These are phyloP conservation scores for Oncorhynchus gorbuscha DNA, from an alignment of 2,113 vertebrate species.

Conservation along the genomic window DNA sequence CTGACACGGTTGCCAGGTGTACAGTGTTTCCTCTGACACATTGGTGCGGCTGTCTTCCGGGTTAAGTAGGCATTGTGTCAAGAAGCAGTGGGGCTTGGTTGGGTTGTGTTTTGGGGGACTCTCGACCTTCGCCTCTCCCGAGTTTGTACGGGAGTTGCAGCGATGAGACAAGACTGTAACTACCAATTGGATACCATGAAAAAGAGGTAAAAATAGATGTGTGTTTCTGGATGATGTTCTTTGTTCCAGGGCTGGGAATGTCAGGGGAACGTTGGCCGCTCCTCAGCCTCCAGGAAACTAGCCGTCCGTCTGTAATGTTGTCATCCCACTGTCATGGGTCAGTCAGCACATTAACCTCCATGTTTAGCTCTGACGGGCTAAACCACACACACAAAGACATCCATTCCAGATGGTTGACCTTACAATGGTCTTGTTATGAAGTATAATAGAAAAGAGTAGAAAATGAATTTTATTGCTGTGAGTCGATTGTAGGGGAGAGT, in stretches of 20 bases:
- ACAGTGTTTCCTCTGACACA: too few relatives aligned
- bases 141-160: too few relatives aligned
- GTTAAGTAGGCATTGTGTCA: too few relatives aligned
- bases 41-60: too few relatives aligned
- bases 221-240: slow-evolving; percentile 23
- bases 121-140: too few relatives aligned
- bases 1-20: too few relatives aligned
- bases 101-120: too few relatives aligned
- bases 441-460: not conserved
- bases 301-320: slow-evolving; percentile 36
- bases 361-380: not conserved
- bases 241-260: slow-evolving; percentile 43
- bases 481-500: not conserved
- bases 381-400: slow-evolving; percentile 10
- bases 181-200: too few relatives aligned
- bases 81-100: too few relatives aligned
- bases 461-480: slow-evolving; percentile 11
- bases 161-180: too few relatives aligned
- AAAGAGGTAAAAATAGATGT: not conserved
- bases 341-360: slow-evolving; percentile 27
- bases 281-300: slow-evolving; percentile 34
- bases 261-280: slow-evolving; percentile 21
- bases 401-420: not conserved
- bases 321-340: slow-evolving; percentile 85
- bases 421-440: slow-evolving; percentile 9